Conservation (phyloP, 2,888 invertebrate genomes). For the Aromia moschata region DNA sequence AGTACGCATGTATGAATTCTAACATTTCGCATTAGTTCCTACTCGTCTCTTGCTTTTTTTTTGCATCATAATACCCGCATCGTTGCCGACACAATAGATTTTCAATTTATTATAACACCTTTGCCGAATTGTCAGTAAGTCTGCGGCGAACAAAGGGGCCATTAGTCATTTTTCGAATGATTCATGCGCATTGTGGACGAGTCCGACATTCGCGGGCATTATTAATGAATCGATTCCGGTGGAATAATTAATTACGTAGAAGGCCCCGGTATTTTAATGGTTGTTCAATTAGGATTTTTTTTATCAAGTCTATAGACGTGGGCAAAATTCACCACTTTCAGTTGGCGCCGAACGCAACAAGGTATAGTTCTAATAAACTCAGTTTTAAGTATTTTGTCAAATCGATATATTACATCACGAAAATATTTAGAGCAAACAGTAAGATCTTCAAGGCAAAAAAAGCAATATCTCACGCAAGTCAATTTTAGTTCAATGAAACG, state of each 20-base stretch:
- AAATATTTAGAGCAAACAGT: too few relatives aligned
- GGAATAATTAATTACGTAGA: slow-evolving; percentile 21
- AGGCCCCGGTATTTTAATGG: slow-evolving; percentile 12
- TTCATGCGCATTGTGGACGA: slow-evolving; percentile 6
- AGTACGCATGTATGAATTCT: too few relatives aligned
- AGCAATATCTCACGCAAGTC: too few relatives aligned
- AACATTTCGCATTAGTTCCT: too few relatives aligned
- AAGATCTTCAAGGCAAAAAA: too few relatives aligned
- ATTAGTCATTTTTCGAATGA: slow-evolving; percentile 23
- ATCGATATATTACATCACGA: too few relatives aligned
- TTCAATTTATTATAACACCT: slow-evolving; percentile 25
- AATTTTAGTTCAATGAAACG: too few relatives aligned
- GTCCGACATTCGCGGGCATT: slow-evolving; percentile 2
- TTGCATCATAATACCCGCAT: slow-evolving; percentile 5
- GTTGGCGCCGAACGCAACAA: too few relatives aligned
- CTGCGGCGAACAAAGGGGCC: slow-evolving; percentile 9
- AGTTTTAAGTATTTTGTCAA: too few relatives aligned
- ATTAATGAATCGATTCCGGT: slow-evolving; percentile 23
- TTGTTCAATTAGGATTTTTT: slow-evolving; percentile 21
- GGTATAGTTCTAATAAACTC: too few relatives aligned
- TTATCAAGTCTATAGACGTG: too few relatives aligned
- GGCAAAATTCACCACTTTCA: too few relatives aligned
- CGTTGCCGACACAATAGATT: slow-evolving; percentile 8
- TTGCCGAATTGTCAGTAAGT: slow-evolving; percentile 8
- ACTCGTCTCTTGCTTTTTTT: slow-evolving; percentile 8